phyloP scores from a whole-genome alignment of 2,113 vertebrate species.

The Poeciliopsis retropinna region DNA sequence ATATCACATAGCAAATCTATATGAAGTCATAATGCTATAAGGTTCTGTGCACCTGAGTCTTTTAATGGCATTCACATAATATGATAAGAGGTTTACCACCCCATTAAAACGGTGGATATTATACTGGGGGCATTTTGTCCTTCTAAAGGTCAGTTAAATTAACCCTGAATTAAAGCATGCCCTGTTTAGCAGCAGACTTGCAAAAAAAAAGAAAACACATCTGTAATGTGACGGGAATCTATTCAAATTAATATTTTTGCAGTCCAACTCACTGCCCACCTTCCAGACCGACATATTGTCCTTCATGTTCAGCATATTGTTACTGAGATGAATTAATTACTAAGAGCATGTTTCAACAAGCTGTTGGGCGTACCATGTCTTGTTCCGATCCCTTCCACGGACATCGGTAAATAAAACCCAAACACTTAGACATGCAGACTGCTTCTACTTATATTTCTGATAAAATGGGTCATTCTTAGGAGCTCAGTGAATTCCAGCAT shows the following conservation, averaged over 20 bases:
- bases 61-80: conserved; percentile 27
- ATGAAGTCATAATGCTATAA: conserved; percentile 30
- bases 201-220: not conserved
- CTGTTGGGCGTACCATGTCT: no score
- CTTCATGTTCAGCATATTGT: no score
- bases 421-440: no score
- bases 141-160: conserved; percentile 28
- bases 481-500: no score
- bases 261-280: no score
- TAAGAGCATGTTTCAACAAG: no score
- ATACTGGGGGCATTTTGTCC: conserved; percentile 22
- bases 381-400: no score
- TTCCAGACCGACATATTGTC: no score
- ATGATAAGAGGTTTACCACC: conserved; percentile 6
- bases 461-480: no score
- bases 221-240: not conserved
- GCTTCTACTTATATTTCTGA: no score
- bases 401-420: no score
- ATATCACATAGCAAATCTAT: not conserved
- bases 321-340: no score
- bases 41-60: conserved; percentile 6
- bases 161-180: conserved; percentile 14
- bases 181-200: not conserved
- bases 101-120: conserved; percentile 16
- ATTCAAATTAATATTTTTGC: not conserved